Conservation (phyloP, 2,113 vertebrate genomes). For the Gymnogyps californianus region DNA sequence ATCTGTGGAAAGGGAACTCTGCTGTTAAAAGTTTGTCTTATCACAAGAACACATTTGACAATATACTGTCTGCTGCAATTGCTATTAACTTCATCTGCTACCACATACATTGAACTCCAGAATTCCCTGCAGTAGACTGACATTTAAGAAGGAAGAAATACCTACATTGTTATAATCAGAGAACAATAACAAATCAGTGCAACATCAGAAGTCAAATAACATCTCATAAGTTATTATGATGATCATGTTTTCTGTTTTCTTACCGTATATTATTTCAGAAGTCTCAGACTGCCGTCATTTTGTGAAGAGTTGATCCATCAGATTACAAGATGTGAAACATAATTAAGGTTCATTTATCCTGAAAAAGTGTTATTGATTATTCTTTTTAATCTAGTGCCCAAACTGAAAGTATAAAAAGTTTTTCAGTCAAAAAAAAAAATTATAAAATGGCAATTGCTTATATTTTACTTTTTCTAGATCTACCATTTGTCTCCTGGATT, state of each 20-base stretch:
- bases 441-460: neutral
- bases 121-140: neutral
- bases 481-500: neutral
- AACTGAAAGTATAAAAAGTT: neutral
- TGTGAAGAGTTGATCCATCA: neutral
- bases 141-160: neutral
- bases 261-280: neutral
- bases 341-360: neutral
- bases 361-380: neutral
- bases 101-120: neutral
- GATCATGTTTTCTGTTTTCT: neutral
- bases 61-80: neutral
- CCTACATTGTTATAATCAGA: neutral
- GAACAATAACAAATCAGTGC: neutral
- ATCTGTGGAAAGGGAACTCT: neutral
- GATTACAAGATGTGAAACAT: neutral
- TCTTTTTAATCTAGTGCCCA: neutral
- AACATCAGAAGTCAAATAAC: neutral
- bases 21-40: neutral
- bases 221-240: rapidly evolving
- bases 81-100: neutral
- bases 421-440: neutral
- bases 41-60: neutral
- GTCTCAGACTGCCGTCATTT: neutral
- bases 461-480: neutral